Evolutionary conservation across 2,113 vertebrate species (phyloP), one percentile per base, ranked within the genome.

Genomic region (Epinephelus moara): DNA sequence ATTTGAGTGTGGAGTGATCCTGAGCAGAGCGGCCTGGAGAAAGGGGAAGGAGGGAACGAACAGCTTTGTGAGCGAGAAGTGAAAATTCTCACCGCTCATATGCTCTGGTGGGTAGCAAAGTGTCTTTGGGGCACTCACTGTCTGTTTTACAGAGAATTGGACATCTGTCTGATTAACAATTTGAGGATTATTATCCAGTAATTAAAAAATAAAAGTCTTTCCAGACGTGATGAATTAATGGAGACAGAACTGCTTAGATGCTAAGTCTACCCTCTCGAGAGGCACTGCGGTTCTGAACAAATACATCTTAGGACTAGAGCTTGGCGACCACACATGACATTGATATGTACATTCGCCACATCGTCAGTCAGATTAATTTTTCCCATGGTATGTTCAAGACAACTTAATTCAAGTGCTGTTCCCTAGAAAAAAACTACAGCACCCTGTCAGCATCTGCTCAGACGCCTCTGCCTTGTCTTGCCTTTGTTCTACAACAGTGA

Each of bases 101-200:
- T 45, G 42, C 42, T 45, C 42, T 45, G 42, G 9, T 45, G 42
- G 10, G 11, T 45, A 12, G 61, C 14, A n/a, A 21, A 47, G 15
- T 23, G 15, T 55, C 10, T 60, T 18, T 13, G 2, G 6, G 42
- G 30, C 74, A 21, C 61, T 45, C 11, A 45, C 42, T 45, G 42
- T 45, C 42, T 57, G 50, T 52, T 57, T 63, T n/a, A 42, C 40
- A 50, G 42, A 63, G 8, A 70, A 59, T 18, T 45, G 21, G 37
- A 75, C 33, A 66, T 75, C 30, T 70, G 42, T 80, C 59, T 70
- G 40, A 71, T 33, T 42, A 77, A 72, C 19, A 8, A n/a, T 61
- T 30, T 42, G 13, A 42, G 18, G 13, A 47, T 50, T 60, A 53
- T 53, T 53, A 47, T 59, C n/a, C 18, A 69, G n/a, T 11, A 60